Conservation (phyloP, 2,797 vertebrate species). For the Mormyrus hasselquistii region DNA sequence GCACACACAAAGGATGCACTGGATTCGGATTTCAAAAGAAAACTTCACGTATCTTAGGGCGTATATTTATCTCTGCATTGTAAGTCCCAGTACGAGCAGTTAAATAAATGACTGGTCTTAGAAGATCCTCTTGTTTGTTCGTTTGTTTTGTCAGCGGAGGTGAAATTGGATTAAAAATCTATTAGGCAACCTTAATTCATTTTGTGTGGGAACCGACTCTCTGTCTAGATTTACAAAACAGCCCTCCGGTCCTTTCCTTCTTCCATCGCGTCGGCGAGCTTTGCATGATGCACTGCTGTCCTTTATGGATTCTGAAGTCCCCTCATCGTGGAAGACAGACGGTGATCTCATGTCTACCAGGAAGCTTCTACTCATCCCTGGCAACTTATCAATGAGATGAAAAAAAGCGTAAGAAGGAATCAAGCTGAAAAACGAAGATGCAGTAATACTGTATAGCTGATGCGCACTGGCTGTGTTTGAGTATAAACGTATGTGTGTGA, state of each 20-base stretch:
- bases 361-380: not conserved
- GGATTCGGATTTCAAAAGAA: not conserved
- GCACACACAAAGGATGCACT: not conserved
- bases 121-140: not conserved
- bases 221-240: not conserved
- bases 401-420: not conserved
- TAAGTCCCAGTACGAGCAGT: not conserved
- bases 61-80: not conserved
- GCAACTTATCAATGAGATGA: not conserved
- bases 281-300: not conserved
- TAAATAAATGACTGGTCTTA: not conserved
- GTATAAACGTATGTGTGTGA: not conserved
- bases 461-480: not conserved
- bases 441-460: not conserved
- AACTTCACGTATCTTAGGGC: not conserved
- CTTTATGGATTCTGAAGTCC: not conserved
- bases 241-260: not conserved
- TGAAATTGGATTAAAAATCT: constrained; percentile 18
- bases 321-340: not conserved
- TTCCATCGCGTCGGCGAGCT: not conserved
- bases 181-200: constrained; percentile 11
- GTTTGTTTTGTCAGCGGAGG: not conserved
- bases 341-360: not conserved
- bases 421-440: not conserved
- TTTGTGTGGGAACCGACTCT: not conserved